Conservation (phyloP, 2,797 vertebrate species). For the Anas acuta region DNA sequence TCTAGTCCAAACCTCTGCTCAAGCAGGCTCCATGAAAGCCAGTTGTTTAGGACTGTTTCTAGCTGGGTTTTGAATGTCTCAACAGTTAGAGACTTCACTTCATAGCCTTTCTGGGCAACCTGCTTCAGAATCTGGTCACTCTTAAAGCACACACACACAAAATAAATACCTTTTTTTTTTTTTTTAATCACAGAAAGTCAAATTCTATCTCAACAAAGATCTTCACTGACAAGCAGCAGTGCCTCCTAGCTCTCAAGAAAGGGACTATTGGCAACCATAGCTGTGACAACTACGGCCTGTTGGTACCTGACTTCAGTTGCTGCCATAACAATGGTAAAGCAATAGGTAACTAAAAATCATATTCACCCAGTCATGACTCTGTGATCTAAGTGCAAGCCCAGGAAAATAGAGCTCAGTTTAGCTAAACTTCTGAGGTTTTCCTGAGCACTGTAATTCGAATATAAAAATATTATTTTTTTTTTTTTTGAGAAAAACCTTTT, state of each 20-base stretch:
- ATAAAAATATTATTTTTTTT: neutral
- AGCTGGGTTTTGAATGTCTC: neutral
- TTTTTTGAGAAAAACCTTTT: neutral
- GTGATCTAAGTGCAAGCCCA: neutral
- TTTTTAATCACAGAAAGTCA: neutral
- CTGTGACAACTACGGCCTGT: rapidly evolving
- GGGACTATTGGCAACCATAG: neutral
- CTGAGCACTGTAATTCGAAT: neutral
- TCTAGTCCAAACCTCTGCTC: neutral
- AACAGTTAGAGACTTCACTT: neutral
- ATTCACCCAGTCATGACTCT: neutral
- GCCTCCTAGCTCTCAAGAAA: neutral
- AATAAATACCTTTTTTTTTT: neutral
- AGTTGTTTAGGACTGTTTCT: neutral
- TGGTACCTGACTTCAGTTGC: neutral
- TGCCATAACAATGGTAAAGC: neutral
- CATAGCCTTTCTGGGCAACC: neutral
- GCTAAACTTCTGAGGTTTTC: neutral
- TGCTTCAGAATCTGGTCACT: neutral
- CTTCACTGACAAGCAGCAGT: neutral
- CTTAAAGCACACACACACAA: neutral
- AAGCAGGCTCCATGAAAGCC: neutral
- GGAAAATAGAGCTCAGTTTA: neutral
- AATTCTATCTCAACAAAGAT: neutral
- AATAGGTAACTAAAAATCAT: neutral